Percentiles rank a stretch among this genome's conserved stretches.
phyloP scores from a whole-genome alignment of 2,113 vertebrate species.

The Notiomystis cincta region DNA sequence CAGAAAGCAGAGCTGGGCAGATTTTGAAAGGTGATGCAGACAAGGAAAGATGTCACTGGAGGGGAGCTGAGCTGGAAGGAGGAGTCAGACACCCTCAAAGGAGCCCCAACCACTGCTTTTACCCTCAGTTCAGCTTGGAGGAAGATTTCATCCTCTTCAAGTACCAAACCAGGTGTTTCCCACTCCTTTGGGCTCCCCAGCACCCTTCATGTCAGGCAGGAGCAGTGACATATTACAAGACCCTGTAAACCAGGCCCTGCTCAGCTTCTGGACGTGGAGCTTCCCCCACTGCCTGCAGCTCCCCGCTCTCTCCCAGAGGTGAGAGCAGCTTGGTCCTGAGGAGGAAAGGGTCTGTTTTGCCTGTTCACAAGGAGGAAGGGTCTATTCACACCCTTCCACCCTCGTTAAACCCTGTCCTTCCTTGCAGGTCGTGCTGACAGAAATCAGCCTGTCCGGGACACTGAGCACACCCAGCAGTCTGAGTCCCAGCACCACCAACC shows the following conservation, averaged over 20 bases:
- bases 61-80: not conserved
- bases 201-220: accelerated
- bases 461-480: not conserved
- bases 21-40: not conserved
- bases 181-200: not conserved
- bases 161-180: not conserved
- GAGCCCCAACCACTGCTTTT: not conserved
- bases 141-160: not conserved
- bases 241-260: not conserved
- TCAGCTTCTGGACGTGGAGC: not conserved
- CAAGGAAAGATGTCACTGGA: not conserved
- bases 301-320: not conserved
- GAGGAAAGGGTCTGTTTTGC: not conserved
- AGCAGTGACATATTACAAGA: accelerated
- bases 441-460: accelerated
- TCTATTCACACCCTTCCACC: not conserved
- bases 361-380: not conserved
- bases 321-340: not conserved
- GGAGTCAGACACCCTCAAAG: not conserved
- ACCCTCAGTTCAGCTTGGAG: not conserved
- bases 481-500: accelerated
- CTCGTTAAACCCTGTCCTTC: not conserved
- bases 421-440: not conserved
- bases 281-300: not conserved
- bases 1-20: not conserved